These are phyloP conservation scores for Condylura cristata DNA, from an alignment of 2,113 vertebrate genomes.

Conservation along the genomic window DNA sequence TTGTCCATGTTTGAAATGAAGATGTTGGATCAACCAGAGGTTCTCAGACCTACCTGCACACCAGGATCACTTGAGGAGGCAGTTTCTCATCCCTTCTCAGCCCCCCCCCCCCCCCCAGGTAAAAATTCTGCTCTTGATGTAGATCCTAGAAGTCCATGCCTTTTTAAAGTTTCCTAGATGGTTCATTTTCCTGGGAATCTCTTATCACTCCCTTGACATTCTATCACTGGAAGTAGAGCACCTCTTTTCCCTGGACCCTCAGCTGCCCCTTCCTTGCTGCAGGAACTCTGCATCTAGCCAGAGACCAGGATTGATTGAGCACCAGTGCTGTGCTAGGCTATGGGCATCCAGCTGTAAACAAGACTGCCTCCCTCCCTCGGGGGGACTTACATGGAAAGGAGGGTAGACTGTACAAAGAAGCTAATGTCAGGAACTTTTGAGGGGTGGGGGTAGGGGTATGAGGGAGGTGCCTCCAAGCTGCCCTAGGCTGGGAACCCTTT, in stretches of 20 bases:
- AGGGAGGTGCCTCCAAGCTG: neutral
- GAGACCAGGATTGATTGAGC: neutral
- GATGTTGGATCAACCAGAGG: neutral
- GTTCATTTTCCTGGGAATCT: neutral
- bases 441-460: fast-evolving
- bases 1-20: neutral
- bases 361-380: neutral
- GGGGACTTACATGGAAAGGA: neutral
- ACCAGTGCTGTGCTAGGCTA: neutral
- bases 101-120: neutral
- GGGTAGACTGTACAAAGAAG: neutral
- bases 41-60: neutral
- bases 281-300: neutral
- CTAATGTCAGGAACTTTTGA: neutral
- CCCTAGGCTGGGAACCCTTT: neutral
- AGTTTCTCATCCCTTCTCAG: neutral
- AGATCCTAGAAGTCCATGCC: neutral
- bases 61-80: neutral
- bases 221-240: neutral
- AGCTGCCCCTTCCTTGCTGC: neutral
- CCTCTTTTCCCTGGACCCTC: neutral
- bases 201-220: neutral
- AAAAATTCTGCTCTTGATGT: neutral
- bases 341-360: neutral
- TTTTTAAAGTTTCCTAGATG: neutral